phyloP scores from a whole-genome alignment of 1,140 invertebrate genomes.

The Goniozus legneri region DNA sequence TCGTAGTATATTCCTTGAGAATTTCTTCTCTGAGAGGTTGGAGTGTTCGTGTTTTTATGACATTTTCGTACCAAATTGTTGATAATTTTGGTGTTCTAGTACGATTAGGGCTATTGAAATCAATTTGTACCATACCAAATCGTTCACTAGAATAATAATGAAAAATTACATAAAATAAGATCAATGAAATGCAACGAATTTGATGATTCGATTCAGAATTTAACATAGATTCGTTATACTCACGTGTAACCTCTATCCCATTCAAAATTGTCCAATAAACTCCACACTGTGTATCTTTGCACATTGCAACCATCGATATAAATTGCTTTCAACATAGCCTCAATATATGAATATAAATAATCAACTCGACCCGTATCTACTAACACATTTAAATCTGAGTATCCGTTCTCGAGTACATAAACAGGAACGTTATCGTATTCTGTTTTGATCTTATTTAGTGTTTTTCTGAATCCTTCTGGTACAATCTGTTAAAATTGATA shows the following conservation, averaged over 20 bases:
- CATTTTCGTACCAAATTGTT: slow-evolving; percentile 58
- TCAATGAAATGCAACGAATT: no score
- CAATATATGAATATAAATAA: slow-evolving; percentile 62
- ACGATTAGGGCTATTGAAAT: slow-evolving; percentile 65
- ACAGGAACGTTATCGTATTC: slow-evolving; percentile 48
- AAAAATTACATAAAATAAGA: no score
- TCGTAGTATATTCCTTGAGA: no score
- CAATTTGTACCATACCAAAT: slow-evolving; percentile 73
- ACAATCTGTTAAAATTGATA: no score
- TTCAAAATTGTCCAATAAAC: slow-evolving; percentile 78
- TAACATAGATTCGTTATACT: no score
- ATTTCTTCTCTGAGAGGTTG: no score
- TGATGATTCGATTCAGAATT: no score
- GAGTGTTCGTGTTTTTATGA: slow-evolving; percentile 49
- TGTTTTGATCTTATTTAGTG: slow-evolving; percentile 62
- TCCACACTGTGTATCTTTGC: slow-evolving; percentile 69
- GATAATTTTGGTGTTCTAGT: slow-evolving; percentile 70
- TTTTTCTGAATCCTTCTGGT: slow-evolving; percentile 55
- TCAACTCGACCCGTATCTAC: slow-evolving; percentile 29
- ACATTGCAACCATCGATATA: slow-evolving; percentile 64
- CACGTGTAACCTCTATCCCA: slow-evolving; percentile 67
- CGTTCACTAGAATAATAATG: slow-evolving; percentile 54
- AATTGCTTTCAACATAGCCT: slow-evolving; percentile 64
- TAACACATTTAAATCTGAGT: slow-evolving; percentile 22
- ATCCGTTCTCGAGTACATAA: slow-evolving; percentile 20